These are phyloP conservation scores for Argynnis bischoffii DNA, from an alignment of 2,888 invertebrate genomes.

Conservation along the genomic window DNA sequence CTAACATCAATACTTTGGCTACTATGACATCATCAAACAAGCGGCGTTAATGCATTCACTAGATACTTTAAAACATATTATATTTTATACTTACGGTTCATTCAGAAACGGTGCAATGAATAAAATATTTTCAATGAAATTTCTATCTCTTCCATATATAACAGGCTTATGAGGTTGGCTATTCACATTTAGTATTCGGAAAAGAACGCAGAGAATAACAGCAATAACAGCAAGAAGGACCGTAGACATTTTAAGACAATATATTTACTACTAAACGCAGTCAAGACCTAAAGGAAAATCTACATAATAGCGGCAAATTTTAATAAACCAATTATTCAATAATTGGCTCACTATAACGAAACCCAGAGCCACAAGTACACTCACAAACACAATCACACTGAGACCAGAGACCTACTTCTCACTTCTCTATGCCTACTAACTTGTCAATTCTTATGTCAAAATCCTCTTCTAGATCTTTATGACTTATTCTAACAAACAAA, in stretches of 20 bases:
- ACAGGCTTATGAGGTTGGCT: constrained; percentile 90
- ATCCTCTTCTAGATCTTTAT: no score
- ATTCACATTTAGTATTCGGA: constrained; percentile 92
- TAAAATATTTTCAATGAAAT: constrained; percentile 89
- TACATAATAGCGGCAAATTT: constrained; percentile 64
- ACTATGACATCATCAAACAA: constrained; percentile 63
- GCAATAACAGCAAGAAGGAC: constrained; percentile 90
- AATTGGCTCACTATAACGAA: constrained; percentile 47
- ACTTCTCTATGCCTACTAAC: no score
- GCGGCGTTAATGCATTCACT: neutral
- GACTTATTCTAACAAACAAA: no score
- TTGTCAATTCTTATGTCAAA: no score
- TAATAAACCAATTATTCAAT: constrained; percentile 44
- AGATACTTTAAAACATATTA: neutral
- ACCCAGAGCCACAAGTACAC: constrained; percentile 45
- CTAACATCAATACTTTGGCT: neutral
- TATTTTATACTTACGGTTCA: constrained; percentile 88
- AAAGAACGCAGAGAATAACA: constrained; percentile 91
- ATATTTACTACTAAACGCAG: constrained; percentile 33
- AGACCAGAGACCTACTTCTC: constrained; percentile 27
- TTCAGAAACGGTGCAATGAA: constrained; percentile 90
- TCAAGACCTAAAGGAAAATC: constrained; percentile 47
- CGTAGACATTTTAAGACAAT: constrained; percentile 85
- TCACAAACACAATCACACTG: constrained; percentile 16
- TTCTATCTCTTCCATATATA: constrained; percentile 88